Evolutionary conservation across 2,888 invertebrate genomes (phyloP).

Genomic region (Ornithoptera priamus): DNA sequence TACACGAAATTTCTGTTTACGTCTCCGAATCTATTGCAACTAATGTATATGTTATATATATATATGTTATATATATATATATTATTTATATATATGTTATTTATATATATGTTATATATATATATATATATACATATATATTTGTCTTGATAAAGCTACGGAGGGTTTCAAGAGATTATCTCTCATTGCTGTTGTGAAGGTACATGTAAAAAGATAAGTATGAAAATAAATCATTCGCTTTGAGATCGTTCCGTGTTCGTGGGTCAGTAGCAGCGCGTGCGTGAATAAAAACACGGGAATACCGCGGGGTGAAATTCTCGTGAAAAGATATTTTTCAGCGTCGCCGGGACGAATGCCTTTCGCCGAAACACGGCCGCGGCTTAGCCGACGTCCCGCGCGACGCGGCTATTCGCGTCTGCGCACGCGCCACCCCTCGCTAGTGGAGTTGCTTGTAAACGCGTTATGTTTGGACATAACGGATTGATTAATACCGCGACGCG

Average conservation of each 20-base stretch:
- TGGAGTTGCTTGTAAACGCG: conserved; percentile 6
- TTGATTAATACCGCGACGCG: not conserved
- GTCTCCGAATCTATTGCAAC: too few species aligned
- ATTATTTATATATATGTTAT: too few species aligned
- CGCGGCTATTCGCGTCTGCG: too few species aligned
- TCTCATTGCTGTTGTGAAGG: too few species aligned
- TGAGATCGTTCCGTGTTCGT: not conserved
- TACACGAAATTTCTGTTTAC: too few species aligned
- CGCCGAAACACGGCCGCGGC: conserved; percentile 17
- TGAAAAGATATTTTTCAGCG: conserved; percentile 26
- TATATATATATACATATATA: too few species aligned
- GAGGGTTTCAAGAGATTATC: too few species aligned
- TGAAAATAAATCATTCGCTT: conserved; percentile 8
- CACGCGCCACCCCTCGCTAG: too few species aligned
- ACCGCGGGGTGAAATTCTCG: conserved; percentile 22
- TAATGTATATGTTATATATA: too few species aligned
- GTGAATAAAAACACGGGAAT: conserved; percentile 15
- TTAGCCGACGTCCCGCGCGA: not conserved
- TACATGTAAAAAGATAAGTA: not conserved
- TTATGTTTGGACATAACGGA: conserved; percentile 16
- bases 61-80: too few species aligned
- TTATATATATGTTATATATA: too few species aligned
- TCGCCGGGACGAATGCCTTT: conserved; percentile 15
- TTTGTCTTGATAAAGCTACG: too few species aligned
- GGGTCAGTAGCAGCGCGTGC: not conserved